phyloP scores from a whole-genome alignment of 1,140 invertebrate species.

The Adelges cooleyi region DNA sequence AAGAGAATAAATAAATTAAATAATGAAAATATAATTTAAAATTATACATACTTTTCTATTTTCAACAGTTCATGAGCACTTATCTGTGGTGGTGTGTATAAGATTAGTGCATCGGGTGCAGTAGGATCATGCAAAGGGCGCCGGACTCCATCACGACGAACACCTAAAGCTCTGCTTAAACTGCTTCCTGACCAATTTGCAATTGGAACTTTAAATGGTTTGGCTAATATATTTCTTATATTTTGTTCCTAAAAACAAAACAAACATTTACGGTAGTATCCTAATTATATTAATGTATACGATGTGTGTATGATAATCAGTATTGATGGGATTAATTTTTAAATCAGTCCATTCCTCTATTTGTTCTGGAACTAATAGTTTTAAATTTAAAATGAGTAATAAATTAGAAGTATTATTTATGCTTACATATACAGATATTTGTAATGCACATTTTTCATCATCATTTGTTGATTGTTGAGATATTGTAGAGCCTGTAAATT shows the following conservation, averaged over 20 bases:
- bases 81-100: constrained; percentile 73
- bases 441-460: not conserved
- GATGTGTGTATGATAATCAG: too few species aligned
- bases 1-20: too few species aligned
- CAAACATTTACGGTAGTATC: too few species aligned
- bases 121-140: constrained; percentile 84
- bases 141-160: constrained; percentile 54
- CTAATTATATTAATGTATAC: too few species aligned
- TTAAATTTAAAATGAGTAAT: too few species aligned
- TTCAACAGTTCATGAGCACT: constrained; percentile 76
- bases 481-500: not conserved
- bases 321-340: too few species aligned
- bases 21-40: constrained; percentile 9
- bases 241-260: constrained; percentile 54
- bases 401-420: not conserved
- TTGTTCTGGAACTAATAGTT: too few species aligned
- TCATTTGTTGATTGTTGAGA: not conserved
- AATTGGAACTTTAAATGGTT: constrained; percentile 90
- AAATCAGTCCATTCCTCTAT: too few species aligned
- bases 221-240: constrained; percentile 70
- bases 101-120: constrained; percentile 82
- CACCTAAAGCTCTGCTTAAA: constrained; percentile 59
- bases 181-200: constrained; percentile 64
- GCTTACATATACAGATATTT: constrained; percentile 3
- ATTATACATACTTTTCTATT: constrained; percentile 45